Base-by-base conservation (phyloP, 2,113 vertebrate genomes). In the Entelurus aequoreus region DNA sequence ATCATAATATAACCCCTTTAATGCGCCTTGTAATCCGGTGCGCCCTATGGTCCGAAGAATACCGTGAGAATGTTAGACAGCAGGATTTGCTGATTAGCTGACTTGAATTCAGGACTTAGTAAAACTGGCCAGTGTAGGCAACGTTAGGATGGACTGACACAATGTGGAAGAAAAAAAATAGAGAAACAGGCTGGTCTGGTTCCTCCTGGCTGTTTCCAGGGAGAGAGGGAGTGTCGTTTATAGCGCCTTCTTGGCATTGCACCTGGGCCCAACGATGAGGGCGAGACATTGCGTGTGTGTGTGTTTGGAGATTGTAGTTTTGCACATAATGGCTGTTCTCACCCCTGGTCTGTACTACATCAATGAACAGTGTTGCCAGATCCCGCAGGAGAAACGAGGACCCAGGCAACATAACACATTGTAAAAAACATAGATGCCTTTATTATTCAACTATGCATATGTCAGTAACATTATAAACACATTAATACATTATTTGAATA, bases 141-240 rank as follows among this genome's bases (percentile, higher is more conserved):
- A 35, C n/a, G 37, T 52, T 66, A 58, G 69, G 63, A 76, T 68
- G 46, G 58, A 74, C 16, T 65, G 73, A 74, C 37, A 61, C 7
- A 37, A 4, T 66, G 57, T 68, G 21, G 40, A 68, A 60, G 76
- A 8, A 67, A 57, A 47, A 56, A 12, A 72, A 15, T 28, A 49
- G 49, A 69, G 63, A 81, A 86, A 88, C 84, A 83, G 82, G 83
- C 72, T 56, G 16, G 65, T 77, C 86, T 86, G 83, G 88, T 88
- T 90, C 78, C 69, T 90, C 78, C 69, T 79, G 68, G 48, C 63
- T 79, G 72, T 84, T 81, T 82, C 76, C 79, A 75, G 16, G 84
- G 77, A 81, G 79, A 65, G 79, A 81, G 77, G 76, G 85, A 65
- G 84, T 77, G 81, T 63, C 82, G 74, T 71, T 80, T 70, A 51